Conservation (phyloP, 2,888 invertebrate genomes). For the Meganola albula region DNA sequence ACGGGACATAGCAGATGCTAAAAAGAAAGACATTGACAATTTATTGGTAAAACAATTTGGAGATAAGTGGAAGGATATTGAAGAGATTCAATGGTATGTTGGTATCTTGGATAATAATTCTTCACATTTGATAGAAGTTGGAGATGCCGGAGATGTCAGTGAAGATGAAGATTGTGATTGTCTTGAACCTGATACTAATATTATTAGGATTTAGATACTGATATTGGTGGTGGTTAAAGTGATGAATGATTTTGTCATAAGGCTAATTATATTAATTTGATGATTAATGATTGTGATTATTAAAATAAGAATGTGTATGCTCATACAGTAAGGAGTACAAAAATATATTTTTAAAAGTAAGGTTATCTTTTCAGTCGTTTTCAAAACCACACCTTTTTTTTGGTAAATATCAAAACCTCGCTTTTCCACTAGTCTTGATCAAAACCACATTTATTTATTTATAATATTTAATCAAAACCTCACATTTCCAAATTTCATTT, state of each 20-base stretch:
- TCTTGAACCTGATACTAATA: neutral
- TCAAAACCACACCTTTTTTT: too few species aligned
- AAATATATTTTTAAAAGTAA: too few species aligned
- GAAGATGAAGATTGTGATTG: neutral
- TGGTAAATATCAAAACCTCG: too few species aligned
- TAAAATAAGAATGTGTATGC: neutral
- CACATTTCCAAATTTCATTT: too few species aligned
- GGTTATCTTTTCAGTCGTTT: too few species aligned
- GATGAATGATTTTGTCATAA: neutral
- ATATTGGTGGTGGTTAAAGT: neutral
- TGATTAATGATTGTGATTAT: neutral
- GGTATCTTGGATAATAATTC: slow-evolving; percentile 7
- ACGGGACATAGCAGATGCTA: slow-evolving; percentile 7
- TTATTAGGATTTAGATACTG: neutral
- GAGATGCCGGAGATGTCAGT: neutral
- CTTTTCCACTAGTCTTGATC: too few species aligned
- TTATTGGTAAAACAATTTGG: slow-evolving; percentile 12
- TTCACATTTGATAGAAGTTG: slow-evolving; percentile 3
- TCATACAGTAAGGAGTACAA: too few species aligned
- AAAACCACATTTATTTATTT: too few species aligned
- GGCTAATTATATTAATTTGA: neutral
- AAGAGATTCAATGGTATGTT: slow-evolving; percentile 13
- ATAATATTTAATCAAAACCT: too few species aligned
- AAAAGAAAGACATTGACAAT: slow-evolving; percentile 11
- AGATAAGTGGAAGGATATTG: slow-evolving; percentile 10